Base-by-base conservation (phyloP, 2,888 invertebrate genomes). In the Carabus problematicus region DNA sequence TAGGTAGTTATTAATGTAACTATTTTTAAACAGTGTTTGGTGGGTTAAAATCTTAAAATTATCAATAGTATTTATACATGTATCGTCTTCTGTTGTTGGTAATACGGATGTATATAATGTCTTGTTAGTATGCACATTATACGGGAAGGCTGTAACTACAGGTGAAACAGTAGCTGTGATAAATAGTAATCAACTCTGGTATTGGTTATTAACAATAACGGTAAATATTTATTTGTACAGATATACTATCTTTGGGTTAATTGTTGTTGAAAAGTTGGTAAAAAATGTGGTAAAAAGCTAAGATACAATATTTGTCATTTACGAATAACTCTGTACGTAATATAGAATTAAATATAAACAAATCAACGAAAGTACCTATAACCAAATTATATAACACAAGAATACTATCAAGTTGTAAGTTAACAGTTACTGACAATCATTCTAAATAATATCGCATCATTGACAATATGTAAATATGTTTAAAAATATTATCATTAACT, bases 181-280 rank as follows among this genome's bases (percentile, higher is more conserved):
- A 29, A 29, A 29, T 29, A 29, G 6, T 29, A 29, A 2, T 52
- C 52, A 52, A 52, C 52, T 52, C 19, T 52, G 52, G 19, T 12
- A 18, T 52, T 18, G 16, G 19, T 52, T 52, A 52, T 52, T 52
- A 52, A 52, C 52, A 52, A 52, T 16, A 52, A 18, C 19, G 52
- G 19, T 52, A 52, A 52, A 52, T 52, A 52, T 52, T 52, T 16
- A 8, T 52, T 52, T 52, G 52, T 52, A 52, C 52, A 52, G 19
- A 52, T 52, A 52, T 19, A 52, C 9, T 18, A 19, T 52, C 52
- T 52, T 52, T 52, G 52, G 52, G 52, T 52, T 52, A 52, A 11
- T 52, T 18, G 3, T 29, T 29, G 29, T 29, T 29, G 29, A 29
- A 29, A 29, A 29, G 2, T 29, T 29, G 29, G 29, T 29, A 29